Percentiles rank a stretch among this genome's conserved stretches.
Evolutionary conservation across 1,140 invertebrate genomes (phyloP).

Genomic region (Apolygus lucorum): DNA sequence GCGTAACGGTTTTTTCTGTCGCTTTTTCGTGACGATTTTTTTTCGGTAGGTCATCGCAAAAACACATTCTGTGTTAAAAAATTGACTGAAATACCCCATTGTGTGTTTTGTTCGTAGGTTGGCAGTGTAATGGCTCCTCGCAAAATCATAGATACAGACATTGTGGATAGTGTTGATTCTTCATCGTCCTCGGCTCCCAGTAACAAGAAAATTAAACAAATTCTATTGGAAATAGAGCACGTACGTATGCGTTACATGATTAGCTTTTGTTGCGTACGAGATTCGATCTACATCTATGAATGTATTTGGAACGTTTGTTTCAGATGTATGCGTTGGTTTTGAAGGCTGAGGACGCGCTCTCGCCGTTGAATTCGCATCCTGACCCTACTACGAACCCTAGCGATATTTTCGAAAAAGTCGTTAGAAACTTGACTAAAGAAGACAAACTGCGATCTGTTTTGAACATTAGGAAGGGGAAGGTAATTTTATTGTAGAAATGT

Average conservation of each 20-base stretch:
- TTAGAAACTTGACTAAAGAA: slow-evolving; percentile 24
- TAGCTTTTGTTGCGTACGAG: neutral
- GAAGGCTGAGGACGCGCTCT: slow-evolving; percentile 25
- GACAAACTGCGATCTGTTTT: slow-evolving; percentile 26
- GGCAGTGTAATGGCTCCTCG: slow-evolving; percentile 28
- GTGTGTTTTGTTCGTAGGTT: slow-evolving; percentile 20
- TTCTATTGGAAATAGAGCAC: slow-evolving; percentile 28
- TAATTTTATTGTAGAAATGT: neutral
- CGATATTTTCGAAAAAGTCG: slow-evolving; percentile 21
- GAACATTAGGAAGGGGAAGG: slow-evolving; percentile 27
- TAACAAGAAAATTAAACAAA: slow-evolving; percentile 25
- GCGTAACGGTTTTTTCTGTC: too few species aligned
- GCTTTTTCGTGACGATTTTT: too few species aligned
- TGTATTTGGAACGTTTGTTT: too few species aligned
- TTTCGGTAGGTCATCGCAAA: too few species aligned
- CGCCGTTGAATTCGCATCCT: slow-evolving; percentile 13
- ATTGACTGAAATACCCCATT: too few species aligned
- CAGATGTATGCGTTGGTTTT: slow-evolving; percentile 24
- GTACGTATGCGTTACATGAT: slow-evolving; percentile 13
- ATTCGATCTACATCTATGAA: too few species aligned
- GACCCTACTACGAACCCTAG: slow-evolving; percentile 12
- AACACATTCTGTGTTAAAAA: too few species aligned
- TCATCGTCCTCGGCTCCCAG: neutral
- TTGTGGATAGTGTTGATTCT: slow-evolving; percentile 26
- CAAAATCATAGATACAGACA: slow-evolving; percentile 27